Base-by-base conservation (phyloP, 2,888 invertebrate genomes). In the Clunio marinus region DNA sequence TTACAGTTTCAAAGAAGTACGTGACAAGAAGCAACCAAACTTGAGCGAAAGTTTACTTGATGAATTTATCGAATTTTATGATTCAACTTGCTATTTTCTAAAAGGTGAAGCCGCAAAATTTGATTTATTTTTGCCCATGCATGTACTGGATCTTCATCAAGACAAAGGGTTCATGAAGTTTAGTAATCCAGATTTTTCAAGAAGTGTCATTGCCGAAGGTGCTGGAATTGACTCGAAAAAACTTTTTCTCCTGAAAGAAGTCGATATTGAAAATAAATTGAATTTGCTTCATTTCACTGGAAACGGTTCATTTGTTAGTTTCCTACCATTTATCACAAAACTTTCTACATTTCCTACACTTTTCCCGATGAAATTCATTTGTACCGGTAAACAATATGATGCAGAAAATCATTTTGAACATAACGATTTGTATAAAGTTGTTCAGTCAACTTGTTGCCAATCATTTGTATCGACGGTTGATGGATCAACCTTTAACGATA, bases 131-230 rank as follows among this genome's bases (percentile, higher is more conserved):
- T 73, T 74, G 15, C 74, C 74, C 58, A 73, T 76, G 41, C 72
- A 75, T 1, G 70, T 74, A 0, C 75, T 78, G 1, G 74, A 80
- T 62, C 75, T 78, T 66, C 73, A 84, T 4, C 77, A 80, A 22
- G 76, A 81, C 1, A 76, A 78, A 10, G 78, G 82, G n/a, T 88
- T 84, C 74, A 75, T 82, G 0, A 85, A 86, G 73, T 85, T 88
- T 73, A 85, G 87, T 0, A 91, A 90, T 76, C 83, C 91, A 0
- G 91, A 93, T 78, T 91, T 93, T 78, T 83, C 84, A 3, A 85
- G 88, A 68, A 88, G 88, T 74, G 78, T 89, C 1, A 79, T 93
- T 2, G 80, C 90, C 4, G 91, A 93, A 79, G 91, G 74, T 1
- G 89, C 59, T 84, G 86, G 84, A 46, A 80, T 82, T 1, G 80